These are phyloP conservation scores for Tangachromis dhanisi DNA, from an alignment of 2,113 vertebrate species.

Conservation along the genomic window DNA sequence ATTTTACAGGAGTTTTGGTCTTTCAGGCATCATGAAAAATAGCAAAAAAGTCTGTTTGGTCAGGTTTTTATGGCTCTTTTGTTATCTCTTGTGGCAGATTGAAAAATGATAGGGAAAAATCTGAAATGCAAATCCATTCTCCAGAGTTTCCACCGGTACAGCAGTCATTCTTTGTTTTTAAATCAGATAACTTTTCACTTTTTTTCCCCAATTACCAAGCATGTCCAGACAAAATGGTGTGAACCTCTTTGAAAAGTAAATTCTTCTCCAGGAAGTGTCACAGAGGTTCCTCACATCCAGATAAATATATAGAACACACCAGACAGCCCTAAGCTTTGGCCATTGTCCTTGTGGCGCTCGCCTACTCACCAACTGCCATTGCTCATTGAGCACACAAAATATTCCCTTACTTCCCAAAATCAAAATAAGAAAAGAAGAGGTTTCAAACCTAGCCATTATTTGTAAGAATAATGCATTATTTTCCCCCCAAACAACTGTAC, in stretches of 20 bases:
- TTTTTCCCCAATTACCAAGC: neutral
- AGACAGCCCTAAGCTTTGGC: neutral
- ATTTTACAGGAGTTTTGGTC: neutral
- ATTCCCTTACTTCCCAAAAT: neutral
- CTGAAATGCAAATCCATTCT: conserved; percentile 10
- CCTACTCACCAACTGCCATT: conserved; percentile 43
- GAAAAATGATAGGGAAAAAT: neutral
- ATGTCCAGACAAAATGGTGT: neutral
- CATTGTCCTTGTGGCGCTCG: conserved; percentile 16
- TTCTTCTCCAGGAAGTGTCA: neutral
- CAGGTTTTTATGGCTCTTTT: neutral
- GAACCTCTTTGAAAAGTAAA: neutral
- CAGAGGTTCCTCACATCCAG: neutral
- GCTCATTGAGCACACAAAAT: conserved; percentile 11
- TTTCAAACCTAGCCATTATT: neutral
- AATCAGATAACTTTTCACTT: neutral
- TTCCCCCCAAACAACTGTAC: neutral
- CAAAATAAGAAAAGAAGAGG: neutral
- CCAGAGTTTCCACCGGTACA: neutral
- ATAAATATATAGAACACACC: conserved; percentile 16
- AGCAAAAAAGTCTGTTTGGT: neutral
- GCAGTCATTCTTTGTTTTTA: neutral
- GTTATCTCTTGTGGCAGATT: conserved; percentile 2
- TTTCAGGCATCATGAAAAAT: neutral
- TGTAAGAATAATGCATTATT: neutral